Conservation (phyloP, 2,113 vertebrate species). For the Bombycilla garrulus region DNA sequence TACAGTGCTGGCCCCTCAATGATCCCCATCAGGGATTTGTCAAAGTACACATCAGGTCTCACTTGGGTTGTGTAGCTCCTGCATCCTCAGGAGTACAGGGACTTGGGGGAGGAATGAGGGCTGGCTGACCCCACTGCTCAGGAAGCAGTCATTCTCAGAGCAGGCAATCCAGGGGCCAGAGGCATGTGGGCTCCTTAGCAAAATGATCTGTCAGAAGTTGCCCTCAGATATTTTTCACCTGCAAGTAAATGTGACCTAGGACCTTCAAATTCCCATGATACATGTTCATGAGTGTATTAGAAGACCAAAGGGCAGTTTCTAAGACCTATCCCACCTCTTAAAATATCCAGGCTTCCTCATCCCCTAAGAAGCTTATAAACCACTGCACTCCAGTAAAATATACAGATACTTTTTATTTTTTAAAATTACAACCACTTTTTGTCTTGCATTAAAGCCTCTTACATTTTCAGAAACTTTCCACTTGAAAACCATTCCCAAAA, state of each 20-base stretch:
- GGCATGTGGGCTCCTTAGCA: not conserved
- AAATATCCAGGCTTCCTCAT: not conserved
- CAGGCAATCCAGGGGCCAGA: not conserved
- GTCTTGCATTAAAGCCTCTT: not conserved
- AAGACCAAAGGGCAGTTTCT: not conserved
- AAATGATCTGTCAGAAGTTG: not conserved
- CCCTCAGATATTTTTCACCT: not conserved
- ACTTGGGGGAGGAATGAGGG: not conserved
- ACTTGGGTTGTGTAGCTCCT: not conserved
- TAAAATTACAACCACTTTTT: not conserved
- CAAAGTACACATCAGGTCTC: not conserved
- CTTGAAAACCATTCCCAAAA: constrained; percentile 25
- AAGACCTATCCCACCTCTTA: not conserved
- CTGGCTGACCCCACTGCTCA: not conserved
- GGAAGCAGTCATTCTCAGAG: not conserved
- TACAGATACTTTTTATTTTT: not conserved
- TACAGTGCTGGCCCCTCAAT: not conserved
- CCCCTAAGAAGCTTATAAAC: constrained; percentile 9
- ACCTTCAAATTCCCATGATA: not conserved
- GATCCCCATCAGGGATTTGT: not conserved
- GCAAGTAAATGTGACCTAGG: not conserved
- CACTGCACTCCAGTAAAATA: not conserved
- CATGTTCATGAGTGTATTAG: not conserved
- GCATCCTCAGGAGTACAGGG: not conserved
- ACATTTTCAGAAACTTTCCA: constrained; percentile 12